A percentile compares a stretch with the other conserved stretches of the same genome.
phyloP scores from a whole-genome alignment of 2,113 vertebrate genomes.

The Nothobranchius kuhntae region DNA sequence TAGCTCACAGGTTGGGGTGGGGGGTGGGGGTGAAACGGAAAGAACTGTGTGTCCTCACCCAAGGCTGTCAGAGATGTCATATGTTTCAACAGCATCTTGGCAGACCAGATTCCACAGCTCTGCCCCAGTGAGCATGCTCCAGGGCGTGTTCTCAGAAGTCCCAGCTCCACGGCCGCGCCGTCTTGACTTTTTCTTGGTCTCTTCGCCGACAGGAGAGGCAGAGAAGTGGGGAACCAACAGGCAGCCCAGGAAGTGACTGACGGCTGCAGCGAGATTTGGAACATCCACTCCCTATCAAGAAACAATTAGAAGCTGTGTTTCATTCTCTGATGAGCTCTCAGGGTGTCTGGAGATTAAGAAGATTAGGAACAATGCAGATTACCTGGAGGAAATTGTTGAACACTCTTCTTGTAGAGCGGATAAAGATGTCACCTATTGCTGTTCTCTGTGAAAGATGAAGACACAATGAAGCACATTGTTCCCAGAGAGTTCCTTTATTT shows the following conservation, averaged over 20 bases:
- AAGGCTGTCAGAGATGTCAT: constrained; percentile 69
- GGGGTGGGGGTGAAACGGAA: constrained; percentile 7
- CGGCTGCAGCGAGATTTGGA: constrained; percentile 77
- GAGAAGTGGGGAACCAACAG: constrained; percentile 80
- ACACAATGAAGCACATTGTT: neutral
- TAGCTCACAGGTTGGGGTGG: constrained; percentile 2
- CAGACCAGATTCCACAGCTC: constrained; percentile 82
- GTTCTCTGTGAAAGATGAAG: constrained; percentile 70
- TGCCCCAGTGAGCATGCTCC: constrained; percentile 74
- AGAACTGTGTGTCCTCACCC: constrained; percentile 60
- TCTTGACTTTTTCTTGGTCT: constrained; percentile 79
- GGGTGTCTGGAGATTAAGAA: neutral
- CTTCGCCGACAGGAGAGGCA: constrained; percentile 69
- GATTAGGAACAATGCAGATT: neutral
- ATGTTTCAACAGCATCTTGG: constrained; percentile 78
- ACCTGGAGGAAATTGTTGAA: constrained; percentile 83
- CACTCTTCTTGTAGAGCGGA: constrained; percentile 76
- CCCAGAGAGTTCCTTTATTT: neutral
- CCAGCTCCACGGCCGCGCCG: constrained; percentile 73
- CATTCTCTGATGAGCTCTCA: neutral
- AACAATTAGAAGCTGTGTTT: constrained; percentile 9
- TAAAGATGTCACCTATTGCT: constrained; percentile 74
- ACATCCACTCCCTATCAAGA: constrained; percentile 77
- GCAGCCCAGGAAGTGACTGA: constrained; percentile 84
- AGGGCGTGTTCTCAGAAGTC: constrained; percentile 72